phyloP scores from a whole-genome alignment of 2,888 invertebrate species.

The Lithophane ornitopus region DNA sequence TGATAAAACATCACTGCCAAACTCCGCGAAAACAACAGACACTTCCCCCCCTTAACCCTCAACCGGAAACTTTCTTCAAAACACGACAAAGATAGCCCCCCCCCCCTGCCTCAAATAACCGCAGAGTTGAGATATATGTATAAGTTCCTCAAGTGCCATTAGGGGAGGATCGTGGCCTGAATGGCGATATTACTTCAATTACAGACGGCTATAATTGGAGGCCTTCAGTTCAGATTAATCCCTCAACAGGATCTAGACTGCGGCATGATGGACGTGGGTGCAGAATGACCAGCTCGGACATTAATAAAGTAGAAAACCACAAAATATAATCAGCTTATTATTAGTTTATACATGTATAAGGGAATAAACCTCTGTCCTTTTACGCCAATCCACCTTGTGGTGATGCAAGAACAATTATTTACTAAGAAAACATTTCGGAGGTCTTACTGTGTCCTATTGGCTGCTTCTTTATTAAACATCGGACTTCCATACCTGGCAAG shows the following conservation, averaged over 20 bases:
- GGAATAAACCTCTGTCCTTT: too few species aligned
- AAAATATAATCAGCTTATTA: too few species aligned
- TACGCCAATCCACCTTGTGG: too few species aligned
- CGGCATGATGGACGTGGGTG: neutral
- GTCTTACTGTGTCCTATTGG: too few species aligned
- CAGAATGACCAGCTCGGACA: constrained; percentile 9
- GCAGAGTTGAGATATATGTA: constrained; percentile 57
- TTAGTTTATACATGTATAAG: too few species aligned
- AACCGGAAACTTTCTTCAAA: constrained; percentile 51
- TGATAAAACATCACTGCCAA: constrained; percentile 1
- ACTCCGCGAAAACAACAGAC: constrained; percentile 29
- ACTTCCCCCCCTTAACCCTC: neutral
- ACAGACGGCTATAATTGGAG: constrained; percentile 59
- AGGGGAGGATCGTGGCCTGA: constrained; percentile 53
- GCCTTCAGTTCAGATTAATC: constrained; percentile 57
- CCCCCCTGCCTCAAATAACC: constrained; percentile 37
- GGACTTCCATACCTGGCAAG: too few species aligned
- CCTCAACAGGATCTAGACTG: constrained; percentile 31
- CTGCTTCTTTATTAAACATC: too few species aligned
- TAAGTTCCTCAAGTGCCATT: constrained; percentile 62
- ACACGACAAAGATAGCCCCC: constrained; percentile 1
- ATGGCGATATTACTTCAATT: constrained; percentile 63
- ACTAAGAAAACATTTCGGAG: too few species aligned
- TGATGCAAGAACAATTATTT: too few species aligned
- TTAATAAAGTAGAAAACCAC: too few species aligned